Conservation (phyloP, 1,140 invertebrate species). For the Drosophila nasuta region DNA sequence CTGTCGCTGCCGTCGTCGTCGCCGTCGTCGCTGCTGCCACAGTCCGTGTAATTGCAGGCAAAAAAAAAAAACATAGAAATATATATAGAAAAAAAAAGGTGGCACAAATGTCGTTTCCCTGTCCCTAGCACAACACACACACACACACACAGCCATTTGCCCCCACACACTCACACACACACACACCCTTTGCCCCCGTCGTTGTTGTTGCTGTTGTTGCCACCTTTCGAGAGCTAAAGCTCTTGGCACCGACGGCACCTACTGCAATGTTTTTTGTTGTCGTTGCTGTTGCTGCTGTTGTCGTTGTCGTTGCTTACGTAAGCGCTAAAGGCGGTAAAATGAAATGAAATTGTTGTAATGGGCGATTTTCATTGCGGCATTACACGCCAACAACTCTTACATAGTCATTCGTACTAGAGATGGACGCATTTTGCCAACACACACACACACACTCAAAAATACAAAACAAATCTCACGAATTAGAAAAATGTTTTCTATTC, state of each 20-base stretch:
- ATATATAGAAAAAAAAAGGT: conserved; percentile 52
- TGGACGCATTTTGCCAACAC: neutral
- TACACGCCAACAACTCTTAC: conserved; percentile 65
- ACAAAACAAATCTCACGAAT: neutral
- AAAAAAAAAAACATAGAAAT: conserved; percentile 34
- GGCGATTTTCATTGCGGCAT: conserved; percentile 78
- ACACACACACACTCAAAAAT: too few species aligned
- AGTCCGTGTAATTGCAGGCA: conserved; percentile 77
- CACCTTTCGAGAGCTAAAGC: conserved; percentile 35
- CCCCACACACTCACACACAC: neutral
- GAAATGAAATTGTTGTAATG: conserved; percentile 82
- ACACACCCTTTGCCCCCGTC: neutral
- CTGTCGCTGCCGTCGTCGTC: conserved; percentile 35
- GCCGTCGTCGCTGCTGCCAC: conserved; percentile 28
- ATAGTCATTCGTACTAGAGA: conserved; percentile 41
- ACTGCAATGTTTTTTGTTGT: conserved; percentile 49
- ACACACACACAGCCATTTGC: neutral
- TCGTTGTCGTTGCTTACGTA: conserved; percentile 67
- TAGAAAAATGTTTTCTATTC: too few species aligned
- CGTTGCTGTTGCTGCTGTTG: conserved; percentile 30
- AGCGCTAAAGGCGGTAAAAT: conserved; percentile 74
- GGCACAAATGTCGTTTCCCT: conserved; percentile 74
- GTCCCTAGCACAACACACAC: conserved; percentile 24
- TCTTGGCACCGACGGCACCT: conserved; percentile 52
- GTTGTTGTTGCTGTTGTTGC: neutral